phyloP scores from a whole-genome alignment of 1,140 invertebrate genomes.

The Lasaia peninsularis region DNA sequence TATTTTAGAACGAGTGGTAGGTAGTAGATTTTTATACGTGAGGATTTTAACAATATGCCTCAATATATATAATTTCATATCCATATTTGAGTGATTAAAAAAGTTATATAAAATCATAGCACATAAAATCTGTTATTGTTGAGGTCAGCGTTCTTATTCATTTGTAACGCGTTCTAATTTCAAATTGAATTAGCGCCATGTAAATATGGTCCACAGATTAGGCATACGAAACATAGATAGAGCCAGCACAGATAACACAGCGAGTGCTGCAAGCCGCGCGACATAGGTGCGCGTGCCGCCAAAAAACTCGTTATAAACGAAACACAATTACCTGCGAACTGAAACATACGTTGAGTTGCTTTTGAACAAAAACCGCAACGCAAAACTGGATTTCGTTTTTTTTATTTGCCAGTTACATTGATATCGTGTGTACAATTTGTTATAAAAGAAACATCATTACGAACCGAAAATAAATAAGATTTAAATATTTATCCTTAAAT shows the following conservation, averaged over 20 bases:
- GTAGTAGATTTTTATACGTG: too few species aligned
- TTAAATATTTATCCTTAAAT: too few species aligned
- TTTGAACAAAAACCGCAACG: neutral
- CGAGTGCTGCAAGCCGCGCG: slow-evolving; percentile 31
- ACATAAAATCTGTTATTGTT: too few species aligned
- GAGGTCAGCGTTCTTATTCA: neutral
- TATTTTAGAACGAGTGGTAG: too few species aligned
- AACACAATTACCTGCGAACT: slow-evolving; percentile 64
- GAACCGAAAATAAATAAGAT: neutral
- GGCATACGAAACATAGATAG: slow-evolving; percentile 10
- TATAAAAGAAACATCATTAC: neutral
- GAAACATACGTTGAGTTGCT: slow-evolving; percentile 30
- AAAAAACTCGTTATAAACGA: slow-evolving; percentile 72
- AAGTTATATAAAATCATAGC: too few species aligned
- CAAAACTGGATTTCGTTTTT: neutral
- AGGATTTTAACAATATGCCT: too few species aligned
- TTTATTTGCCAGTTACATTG: too few species aligned
- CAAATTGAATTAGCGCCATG: neutral
- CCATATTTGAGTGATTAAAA: too few species aligned
- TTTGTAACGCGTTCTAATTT: neutral
- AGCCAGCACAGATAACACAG: slow-evolving; percentile 28
- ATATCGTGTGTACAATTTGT: too few species aligned
- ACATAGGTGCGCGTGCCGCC: slow-evolving; percentile 41
- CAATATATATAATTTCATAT: too few species aligned
- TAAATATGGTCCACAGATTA: slow-evolving; percentile 11